Conservation (phyloP, 1,140 invertebrate genomes). For the Leptinotarsa defecta region DNA sequence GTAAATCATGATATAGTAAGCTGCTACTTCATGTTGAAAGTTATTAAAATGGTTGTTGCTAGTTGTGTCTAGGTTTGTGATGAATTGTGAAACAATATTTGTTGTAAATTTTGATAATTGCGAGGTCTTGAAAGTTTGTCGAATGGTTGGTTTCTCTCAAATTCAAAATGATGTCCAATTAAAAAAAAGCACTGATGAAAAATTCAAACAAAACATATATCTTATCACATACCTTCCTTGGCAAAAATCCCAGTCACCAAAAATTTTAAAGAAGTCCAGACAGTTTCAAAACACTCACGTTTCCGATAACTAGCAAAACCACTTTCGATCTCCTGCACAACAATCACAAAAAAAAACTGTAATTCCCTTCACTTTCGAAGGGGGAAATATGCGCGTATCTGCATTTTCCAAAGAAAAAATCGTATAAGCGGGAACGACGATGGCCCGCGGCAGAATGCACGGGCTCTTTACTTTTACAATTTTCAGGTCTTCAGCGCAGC, state of each 20-base stretch:
- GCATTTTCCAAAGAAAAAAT: constrained; percentile 24
- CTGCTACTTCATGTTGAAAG: too few species aligned
- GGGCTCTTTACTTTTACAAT: constrained; percentile 10
- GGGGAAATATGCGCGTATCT: constrained; percentile 28
- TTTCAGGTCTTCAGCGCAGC: constrained; percentile 17
- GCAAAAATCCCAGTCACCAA: background rate
- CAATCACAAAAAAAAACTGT: background rate
- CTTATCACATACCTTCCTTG: background rate
- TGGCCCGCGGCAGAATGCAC: constrained; percentile 24
- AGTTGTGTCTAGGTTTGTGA: too few species aligned
- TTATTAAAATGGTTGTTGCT: too few species aligned
- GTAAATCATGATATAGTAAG: too few species aligned
- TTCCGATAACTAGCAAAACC: background rate
- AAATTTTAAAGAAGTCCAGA: too few species aligned
- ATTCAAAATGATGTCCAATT: background rate
- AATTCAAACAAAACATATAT: background rate
- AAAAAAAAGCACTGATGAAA: background rate
- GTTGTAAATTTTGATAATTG: background rate
- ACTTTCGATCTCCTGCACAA: background rate
- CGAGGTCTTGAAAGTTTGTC: background rate
- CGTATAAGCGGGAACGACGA: constrained; percentile 1
- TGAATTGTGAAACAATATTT: too few species aligned
- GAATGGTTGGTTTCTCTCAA: background rate
- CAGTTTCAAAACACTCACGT: too few species aligned
- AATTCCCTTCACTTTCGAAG: constrained; percentile 33